These are phyloP conservation scores for Melieria picta DNA, from an alignment of 2,888 invertebrate genomes.

Conservation along the genomic window DNA sequence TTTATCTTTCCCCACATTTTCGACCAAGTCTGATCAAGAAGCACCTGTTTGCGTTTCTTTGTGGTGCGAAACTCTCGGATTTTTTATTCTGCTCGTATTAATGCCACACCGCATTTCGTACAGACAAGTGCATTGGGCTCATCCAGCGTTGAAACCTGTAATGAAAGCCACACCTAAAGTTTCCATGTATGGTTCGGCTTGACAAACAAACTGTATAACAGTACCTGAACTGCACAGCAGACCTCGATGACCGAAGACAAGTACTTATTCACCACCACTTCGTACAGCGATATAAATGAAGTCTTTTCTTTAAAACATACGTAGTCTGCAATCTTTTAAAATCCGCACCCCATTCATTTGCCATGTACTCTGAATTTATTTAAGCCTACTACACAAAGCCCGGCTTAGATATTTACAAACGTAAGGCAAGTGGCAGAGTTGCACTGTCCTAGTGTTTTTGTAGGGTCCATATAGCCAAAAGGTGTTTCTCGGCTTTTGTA, in stretches of 20 bases:
- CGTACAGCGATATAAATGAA: neutral
- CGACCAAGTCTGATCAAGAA: neutral
- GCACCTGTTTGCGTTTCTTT: neutral
- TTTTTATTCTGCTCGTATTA: constrained; percentile 22
- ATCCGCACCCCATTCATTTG: too few relatives aligned
- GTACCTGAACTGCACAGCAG: neutral
- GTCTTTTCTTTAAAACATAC: neutral
- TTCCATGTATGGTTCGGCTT: neutral
- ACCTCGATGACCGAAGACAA: neutral
- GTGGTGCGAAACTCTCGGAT: constrained; percentile 17
- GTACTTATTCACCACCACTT: neutral
- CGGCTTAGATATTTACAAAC: too few relatives aligned
- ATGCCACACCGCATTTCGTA: constrained; percentile 7
- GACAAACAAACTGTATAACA: neutral
- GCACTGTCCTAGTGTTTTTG: too few relatives aligned
- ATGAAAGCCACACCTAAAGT: neutral
- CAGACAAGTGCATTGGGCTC: constrained; percentile 6
- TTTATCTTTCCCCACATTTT: neutral
- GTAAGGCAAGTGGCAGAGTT: too few relatives aligned
- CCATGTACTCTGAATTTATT: too few relatives aligned
- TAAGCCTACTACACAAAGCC: too few relatives aligned
- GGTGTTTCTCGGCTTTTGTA: too few relatives aligned
- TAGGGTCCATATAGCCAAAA: too few relatives aligned
- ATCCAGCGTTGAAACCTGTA: neutral
- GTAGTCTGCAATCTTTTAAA: neutral